A percentile compares a stretch with the other conserved stretches of the same genome.
Evolutionary conservation across 2,797 vertebrate species (phyloP).

Genomic region (Enteromius argenteus): DNA sequence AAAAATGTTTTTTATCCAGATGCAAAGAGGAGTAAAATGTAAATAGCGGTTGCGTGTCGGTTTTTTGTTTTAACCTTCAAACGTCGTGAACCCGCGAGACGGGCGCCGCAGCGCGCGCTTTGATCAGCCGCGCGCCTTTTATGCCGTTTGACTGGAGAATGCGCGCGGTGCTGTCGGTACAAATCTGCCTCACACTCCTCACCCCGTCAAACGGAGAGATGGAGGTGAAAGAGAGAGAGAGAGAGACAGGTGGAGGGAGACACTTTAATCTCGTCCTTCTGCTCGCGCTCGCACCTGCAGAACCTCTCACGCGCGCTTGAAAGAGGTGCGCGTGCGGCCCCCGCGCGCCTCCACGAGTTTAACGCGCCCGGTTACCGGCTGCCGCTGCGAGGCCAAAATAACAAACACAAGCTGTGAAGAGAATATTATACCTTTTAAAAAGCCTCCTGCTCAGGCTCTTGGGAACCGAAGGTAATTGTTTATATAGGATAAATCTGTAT

Average conservation of each 20-base stretch:
- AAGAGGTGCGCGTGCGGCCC: constrained; percentile 42
- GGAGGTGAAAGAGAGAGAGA: constrained; percentile 53
- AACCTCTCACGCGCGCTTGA: constrained; percentile 36
- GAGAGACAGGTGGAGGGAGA: constrained; percentile 56
- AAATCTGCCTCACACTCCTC: constrained; percentile 78
- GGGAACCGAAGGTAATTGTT: constrained; percentile 50
- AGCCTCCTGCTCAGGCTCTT: constrained; percentile 30
- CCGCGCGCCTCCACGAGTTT: constrained; percentile 44
- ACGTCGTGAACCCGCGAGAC: constrained; percentile 59
- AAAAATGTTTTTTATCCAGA: constrained; percentile 75
- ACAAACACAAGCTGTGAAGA: constrained; percentile 40
- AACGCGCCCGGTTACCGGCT: constrained; percentile 33
- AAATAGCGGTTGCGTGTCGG: constrained; percentile 76
- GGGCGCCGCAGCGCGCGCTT: constrained; percentile 71
- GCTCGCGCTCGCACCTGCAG: constrained; percentile 69
- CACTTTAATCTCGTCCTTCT: constrained; percentile 77
- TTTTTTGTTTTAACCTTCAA: constrained; percentile 67
- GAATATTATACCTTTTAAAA: constrained; percentile 29
- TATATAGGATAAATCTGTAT: constrained; percentile 35
- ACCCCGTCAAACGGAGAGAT: constrained; percentile 55
- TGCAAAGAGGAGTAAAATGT: constrained; percentile 82
- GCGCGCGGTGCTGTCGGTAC: constrained; percentile 83
- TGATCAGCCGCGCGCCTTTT: constrained; percentile 82
- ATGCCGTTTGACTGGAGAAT: constrained; percentile 81
- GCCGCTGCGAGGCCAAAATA: constrained; percentile 43